Conservation (phyloP, 2,113 vertebrate genomes). For the Tautogolabrus adspersus region DNA sequence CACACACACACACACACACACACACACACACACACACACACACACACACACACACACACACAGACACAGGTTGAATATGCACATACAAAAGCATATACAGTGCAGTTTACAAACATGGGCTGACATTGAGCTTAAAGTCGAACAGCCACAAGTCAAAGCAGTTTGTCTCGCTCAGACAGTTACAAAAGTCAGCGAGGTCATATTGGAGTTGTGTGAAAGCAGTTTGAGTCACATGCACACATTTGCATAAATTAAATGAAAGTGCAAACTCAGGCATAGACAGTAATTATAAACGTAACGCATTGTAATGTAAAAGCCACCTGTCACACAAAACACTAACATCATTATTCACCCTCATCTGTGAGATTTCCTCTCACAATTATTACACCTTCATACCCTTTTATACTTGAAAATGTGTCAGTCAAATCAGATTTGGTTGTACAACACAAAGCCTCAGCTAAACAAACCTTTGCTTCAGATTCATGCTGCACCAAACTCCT, state of each 20-base stretch:
- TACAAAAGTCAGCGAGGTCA: constrained; percentile 14
- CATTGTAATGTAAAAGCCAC: background rate
- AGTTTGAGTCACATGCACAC: background rate
- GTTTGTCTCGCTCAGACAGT: constrained; percentile 22
- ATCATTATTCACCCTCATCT: background rate
- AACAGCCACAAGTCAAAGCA: constrained; percentile 8
- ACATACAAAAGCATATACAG: background rate
- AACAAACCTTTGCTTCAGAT: too few relatives aligned
- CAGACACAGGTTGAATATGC: background rate
- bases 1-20: too few relatives aligned
- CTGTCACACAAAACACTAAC: background rate
- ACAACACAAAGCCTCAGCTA: too few relatives aligned
- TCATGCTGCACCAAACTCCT: too few relatives aligned
- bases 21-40: too few relatives aligned
- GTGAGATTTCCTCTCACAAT: background rate
- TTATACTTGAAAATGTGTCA: background rate
- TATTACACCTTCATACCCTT: background rate
- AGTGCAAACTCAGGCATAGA: background rate
- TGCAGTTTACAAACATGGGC: constrained; percentile 11
- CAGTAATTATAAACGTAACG: too few relatives aligned
- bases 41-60: background rate
- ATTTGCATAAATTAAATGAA: background rate
- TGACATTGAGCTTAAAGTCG: constrained; percentile 30
- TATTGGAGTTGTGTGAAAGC: background rate
- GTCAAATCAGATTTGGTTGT: too few relatives aligned